Evolutionary conservation across 2,888 invertebrate species (phyloP), one percentile per base, ranked within the genome.

Genomic region (Cyclophora punctaria): DNA sequence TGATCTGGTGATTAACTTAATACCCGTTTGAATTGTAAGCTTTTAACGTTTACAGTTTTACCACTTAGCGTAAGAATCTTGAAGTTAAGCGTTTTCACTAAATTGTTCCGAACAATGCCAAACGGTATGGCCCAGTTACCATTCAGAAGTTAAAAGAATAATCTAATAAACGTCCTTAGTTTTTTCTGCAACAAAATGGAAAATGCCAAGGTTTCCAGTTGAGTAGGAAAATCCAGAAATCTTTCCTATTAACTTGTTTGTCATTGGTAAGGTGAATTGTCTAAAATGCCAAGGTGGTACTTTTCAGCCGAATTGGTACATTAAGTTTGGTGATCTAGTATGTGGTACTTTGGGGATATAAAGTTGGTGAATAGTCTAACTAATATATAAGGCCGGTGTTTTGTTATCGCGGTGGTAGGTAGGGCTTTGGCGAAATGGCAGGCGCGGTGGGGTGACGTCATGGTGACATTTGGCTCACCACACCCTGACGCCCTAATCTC

Each of bases 391-490:
- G 20, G 20, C 20, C 20, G 20, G 20, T 20, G 20, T 20, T 20
- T 20, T 20, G 20, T 20, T 20, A 20, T 20, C 20, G 20, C 20
- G 59, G 71, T 67, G 68, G 73, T 70, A 81, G 86, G 85, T 83
- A 77, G 85, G 86, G 84, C 85, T 72, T 72, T 74, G 74, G 70
- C 73, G 67, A 84, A 88, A 88, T 85, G 87, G 74, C 87, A 87
- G 87, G 87, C 79, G 87, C 71, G 87, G 85, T 78, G 67, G 20
- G 50, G 73, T 87, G 84, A 86, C 85, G 85, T 86, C 84, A 87
- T 57, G 63, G 66, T 70, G 87, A 80, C 87, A 87, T 87, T 87
- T 86, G 72, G 76, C 74, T 68, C 69, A 75, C 80, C 86, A 71
- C 85, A 69, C 87, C 85, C 80, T 73, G 76, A 78, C 78, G 78